Conservation (phyloP, 2,113 vertebrate species). For the Barnardius zonarius region DNA sequence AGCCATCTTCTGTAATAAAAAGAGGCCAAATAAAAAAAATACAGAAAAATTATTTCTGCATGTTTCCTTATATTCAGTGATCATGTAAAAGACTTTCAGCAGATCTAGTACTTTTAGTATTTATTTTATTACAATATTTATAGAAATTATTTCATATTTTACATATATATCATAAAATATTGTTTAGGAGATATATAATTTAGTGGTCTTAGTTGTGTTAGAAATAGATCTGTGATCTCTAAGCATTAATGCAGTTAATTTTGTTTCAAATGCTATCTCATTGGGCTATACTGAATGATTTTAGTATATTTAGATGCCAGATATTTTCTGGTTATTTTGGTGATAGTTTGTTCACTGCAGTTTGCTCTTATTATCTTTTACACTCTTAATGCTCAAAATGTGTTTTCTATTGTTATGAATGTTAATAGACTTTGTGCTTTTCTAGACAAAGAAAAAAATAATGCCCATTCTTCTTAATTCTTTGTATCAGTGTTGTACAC, state of each 20-base stretch:
- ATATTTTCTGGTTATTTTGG: not conserved
- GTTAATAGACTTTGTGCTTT: not conserved
- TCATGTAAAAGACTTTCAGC: not conserved
- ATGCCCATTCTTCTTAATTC: not conserved
- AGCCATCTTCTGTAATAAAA: not conserved
- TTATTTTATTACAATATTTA: not conserved
- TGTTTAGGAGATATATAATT: not conserved
- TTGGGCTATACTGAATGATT: not conserved
- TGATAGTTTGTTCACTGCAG: not conserved
- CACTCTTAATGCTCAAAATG: not conserved
- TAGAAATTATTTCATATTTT: not conserved
- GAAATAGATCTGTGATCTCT: not conserved
- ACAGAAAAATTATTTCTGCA: not conserved
- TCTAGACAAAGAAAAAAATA: not conserved
- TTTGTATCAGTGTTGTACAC: not conserved
- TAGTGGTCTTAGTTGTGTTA: not conserved
- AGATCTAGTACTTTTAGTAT: not conserved
- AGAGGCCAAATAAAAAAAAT: not conserved
- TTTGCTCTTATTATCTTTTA: not conserved
- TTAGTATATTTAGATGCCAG: not conserved
- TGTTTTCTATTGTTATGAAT: constrained; percentile 26
- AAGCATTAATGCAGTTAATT: not conserved
- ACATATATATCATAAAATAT: not conserved
- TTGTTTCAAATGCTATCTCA: not conserved
- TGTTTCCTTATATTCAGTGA: not conserved